Conservation (phyloP, 1,140 invertebrate genomes). For the Anastrepha ludens region DNA sequence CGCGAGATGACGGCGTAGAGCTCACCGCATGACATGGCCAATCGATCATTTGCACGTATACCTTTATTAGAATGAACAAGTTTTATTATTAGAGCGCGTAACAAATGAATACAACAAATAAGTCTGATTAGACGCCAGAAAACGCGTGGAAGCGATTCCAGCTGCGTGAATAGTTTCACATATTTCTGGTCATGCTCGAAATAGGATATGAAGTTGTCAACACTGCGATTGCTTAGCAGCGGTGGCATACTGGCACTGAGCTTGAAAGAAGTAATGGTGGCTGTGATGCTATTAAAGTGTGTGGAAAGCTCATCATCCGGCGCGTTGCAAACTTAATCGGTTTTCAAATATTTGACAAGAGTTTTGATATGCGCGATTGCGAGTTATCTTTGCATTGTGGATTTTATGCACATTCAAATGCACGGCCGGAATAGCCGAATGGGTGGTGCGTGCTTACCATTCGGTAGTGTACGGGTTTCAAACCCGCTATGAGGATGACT, state of each 20-base stretch:
- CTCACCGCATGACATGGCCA: conserved; percentile 29
- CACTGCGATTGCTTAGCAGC: conserved; percentile 45
- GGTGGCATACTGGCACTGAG: conserved; percentile 52
- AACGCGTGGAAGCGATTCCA: background rate
- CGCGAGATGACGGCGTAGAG: background rate
- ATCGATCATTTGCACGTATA: background rate
- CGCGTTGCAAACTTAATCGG: background rate
- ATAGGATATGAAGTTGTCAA: conserved; percentile 46
- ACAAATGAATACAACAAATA: conserved; percentile 47
- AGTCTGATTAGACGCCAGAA: conserved; percentile 41
- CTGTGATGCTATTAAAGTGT: background rate
- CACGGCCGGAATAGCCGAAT: no score
- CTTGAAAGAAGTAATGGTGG: background rate
- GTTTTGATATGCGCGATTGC: background rate
- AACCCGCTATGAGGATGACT: no score
- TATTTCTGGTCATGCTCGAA: conserved; percentile 19
- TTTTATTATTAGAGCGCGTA: background rate
- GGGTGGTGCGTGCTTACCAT: no score
- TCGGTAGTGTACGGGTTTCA: no score
- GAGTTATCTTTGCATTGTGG: conserved; percentile 20
- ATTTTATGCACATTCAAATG: background rate
- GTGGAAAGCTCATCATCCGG: background rate
- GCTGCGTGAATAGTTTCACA: background rate
- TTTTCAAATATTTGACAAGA: conserved; percentile 1
- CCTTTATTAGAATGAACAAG: conserved; percentile 47